Base-by-base conservation (phyloP, 2,888 invertebrate genomes). In the Elysia crispata region DNA sequence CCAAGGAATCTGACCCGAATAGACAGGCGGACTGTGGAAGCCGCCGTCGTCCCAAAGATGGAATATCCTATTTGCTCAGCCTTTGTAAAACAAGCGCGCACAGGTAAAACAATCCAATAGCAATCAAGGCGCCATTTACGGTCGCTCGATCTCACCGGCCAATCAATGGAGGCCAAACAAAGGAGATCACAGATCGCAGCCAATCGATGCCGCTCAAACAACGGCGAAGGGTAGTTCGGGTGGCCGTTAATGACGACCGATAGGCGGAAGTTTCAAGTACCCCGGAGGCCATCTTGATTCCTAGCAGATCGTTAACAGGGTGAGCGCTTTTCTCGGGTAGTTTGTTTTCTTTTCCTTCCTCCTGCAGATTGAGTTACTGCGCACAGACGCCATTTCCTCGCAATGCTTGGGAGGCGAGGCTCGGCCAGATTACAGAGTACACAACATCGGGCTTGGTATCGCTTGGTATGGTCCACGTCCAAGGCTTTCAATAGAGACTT, bases 251-350 rank as follows among this genome's bases (percentile, higher is more conserved):
- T 77, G 77, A 70, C 77, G 77, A 72, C 77, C 62, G 70, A 25
- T 70, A 70, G 77, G 62, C 77, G 77, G 77, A 77, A 77, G 77
- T 77, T 28, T 77, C 41, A 62, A 77, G 77, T 77, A 60, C 70
- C 77, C 41, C 41, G 23, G 70, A 28, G 62, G 77, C 33, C 60
- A 70, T 72, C 70, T 77, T 49, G 60, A 72, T 70, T 77, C 60
- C 70, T 41, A 41, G 41, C 41, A 41, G 41, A 41, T 41, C 41
- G 41, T 41, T 41, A 41, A 41, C 41, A 41, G 41, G 41, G 41
- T 41, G 41, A 41, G 41, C 41, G 41, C 41, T 41, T 41, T 41
- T 41, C 41, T 41, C 41, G 41, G 41, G 41, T 41, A 41, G 41
- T 41, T 41, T 41, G 41, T 41, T 41, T 41, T 41, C 41, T 41